Percentiles rank a stretch among this genome's conserved stretches.
Evolutionary conservation across 2,113 vertebrate species (phyloP).

Genomic region (Oryzias woworae): DNA sequence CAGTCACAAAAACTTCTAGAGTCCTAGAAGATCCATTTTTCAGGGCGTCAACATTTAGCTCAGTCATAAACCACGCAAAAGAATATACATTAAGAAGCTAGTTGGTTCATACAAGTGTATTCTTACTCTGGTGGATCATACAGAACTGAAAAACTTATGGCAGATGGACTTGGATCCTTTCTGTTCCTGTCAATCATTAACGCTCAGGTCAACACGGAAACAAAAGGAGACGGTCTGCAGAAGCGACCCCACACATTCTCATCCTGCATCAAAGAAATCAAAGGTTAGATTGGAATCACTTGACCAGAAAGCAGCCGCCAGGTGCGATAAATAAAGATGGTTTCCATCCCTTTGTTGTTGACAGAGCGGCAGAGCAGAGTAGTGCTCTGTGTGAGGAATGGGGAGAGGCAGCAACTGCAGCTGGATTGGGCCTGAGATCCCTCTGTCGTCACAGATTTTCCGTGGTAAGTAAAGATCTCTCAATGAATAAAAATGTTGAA

Average conservation of each 20-base stretch:
- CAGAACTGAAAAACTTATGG: neutral
- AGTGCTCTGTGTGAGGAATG: conserved; percentile 11
- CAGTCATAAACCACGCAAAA: too few species aligned
- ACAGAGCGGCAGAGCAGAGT: too few species aligned
- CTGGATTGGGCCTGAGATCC: conserved; percentile 69
- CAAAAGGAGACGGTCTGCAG: neutral
- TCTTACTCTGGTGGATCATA: too few species aligned
- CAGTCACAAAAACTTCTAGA: too few species aligned
- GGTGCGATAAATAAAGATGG: too few species aligned
- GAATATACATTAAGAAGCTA: too few species aligned
- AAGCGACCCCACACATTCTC: neutral
- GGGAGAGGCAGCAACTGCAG: conserved; percentile 70
- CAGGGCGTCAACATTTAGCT: too few species aligned
- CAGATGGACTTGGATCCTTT: conserved; percentile 70
- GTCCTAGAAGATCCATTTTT: too few species aligned
- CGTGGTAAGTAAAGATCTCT: conserved; percentile 57
- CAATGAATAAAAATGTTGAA: neutral
- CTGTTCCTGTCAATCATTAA: conserved; percentile 76
- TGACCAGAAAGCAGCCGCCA: too few species aligned
- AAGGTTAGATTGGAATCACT: conserved; percentile 3
- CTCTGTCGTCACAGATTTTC: conserved; percentile 76
- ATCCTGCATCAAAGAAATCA: too few species aligned
- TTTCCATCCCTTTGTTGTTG: too few species aligned
- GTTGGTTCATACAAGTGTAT: too few species aligned
- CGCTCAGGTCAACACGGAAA: conserved; percentile 24